These are phyloP conservation scores for Halyomorpha halys DNA, from an alignment of 1,140 invertebrate genomes.

Conservation along the genomic window DNA sequence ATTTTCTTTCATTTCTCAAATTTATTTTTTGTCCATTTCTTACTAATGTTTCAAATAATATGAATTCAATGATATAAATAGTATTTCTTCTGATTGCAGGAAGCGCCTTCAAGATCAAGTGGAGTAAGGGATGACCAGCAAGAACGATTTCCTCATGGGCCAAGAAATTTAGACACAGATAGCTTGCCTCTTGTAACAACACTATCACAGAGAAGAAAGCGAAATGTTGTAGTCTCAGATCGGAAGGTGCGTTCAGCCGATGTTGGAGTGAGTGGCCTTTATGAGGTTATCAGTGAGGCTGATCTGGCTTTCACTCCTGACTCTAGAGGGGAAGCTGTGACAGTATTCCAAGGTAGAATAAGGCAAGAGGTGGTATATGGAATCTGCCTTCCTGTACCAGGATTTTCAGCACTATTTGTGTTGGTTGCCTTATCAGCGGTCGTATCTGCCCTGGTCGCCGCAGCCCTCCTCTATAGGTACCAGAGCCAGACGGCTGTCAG, in stretches of 20 bases:
- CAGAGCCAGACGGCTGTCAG: constrained; percentile 47
- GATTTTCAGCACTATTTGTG: constrained; percentile 78
- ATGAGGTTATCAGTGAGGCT: constrained; percentile 80
- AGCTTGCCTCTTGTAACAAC: constrained; percentile 30
- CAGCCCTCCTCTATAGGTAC: constrained; percentile 59
- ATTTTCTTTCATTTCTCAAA: background rate
- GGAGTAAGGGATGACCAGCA: constrained; percentile 42
- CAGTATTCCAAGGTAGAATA: constrained; percentile 56
- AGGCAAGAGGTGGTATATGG: constrained; percentile 81
- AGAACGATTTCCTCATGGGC: constrained; percentile 72
- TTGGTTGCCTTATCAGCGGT: constrained; percentile 74
- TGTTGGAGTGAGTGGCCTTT: constrained; percentile 74
- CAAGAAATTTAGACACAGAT: constrained; percentile 53
- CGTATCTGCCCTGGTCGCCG: constrained; percentile 65
- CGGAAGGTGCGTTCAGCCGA: constrained; percentile 66
- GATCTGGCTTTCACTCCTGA: constrained; percentile 85
- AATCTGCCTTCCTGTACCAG: constrained; percentile 77
- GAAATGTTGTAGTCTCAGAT: constrained; percentile 58
- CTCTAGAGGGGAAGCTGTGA: constrained; percentile 63
- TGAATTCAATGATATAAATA: background rate
- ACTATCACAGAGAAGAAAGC: constrained; percentile 39
- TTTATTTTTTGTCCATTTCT: background rate
- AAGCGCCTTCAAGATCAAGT: constrained; percentile 12
- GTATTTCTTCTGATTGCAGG: constrained; percentile 16
- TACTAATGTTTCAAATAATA: background rate